These are phyloP conservation scores for Ophion ellenae DNA, from an alignment of 2,888 invertebrate genomes.

Conservation along the genomic window DNA sequence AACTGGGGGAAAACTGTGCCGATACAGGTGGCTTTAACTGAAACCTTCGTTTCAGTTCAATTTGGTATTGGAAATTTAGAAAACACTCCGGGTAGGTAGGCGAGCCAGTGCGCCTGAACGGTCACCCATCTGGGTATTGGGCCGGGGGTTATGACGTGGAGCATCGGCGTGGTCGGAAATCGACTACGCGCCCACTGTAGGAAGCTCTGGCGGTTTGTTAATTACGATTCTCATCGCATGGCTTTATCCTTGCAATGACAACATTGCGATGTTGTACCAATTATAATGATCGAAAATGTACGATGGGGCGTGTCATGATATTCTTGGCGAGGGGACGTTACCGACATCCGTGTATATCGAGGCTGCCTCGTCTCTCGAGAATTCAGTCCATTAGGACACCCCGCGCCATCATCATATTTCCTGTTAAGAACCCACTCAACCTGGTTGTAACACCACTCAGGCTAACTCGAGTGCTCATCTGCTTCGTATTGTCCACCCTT, in stretches of 20 bases:
- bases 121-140: neutral
- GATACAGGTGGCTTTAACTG: neutral
- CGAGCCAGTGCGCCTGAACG: too few species aligned
- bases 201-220: neutral
- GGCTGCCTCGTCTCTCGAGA: constrained; percentile 55
- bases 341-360: constrained; percentile 13
- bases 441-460: constrained; percentile 46
- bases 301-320: neutral
- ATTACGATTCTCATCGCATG: neutral
- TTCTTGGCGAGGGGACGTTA: constrained; percentile 1
- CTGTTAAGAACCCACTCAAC: constrained; percentile 42
- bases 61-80: neutral
- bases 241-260: neutral
- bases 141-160: neutral
- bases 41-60: neutral
- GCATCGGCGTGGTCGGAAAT: neutral
- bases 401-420: constrained; percentile 50
- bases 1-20: neutral
- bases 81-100: neutral
- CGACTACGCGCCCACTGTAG: neutral
- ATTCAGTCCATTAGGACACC: constrained; percentile 58
- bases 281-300: constrained; percentile 20
- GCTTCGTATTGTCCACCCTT: neutral
- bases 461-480: constrained; percentile 37
- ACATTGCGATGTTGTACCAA: neutral